Percentiles rank a stretch among this genome's conserved stretches.
These are phyloP conservation scores for Chymomyza procnemis DNA, from an alignment of 2,888 invertebrate species.

Conservation along the genomic window DNA sequence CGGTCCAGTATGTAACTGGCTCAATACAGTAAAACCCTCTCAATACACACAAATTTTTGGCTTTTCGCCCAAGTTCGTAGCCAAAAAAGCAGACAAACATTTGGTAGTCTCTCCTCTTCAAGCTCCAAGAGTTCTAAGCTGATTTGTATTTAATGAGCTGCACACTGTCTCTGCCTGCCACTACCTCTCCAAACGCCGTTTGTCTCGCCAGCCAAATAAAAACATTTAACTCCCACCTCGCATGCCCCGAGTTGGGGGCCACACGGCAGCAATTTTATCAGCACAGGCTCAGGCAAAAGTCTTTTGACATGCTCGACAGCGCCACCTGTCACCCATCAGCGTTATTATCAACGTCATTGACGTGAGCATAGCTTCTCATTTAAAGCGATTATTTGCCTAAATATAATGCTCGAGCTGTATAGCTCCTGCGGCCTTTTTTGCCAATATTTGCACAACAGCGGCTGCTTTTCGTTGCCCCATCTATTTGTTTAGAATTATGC, in stretches of 20 bases:
- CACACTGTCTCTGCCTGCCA: conserved; percentile 26
- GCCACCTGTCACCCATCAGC: conserved; percentile 58
- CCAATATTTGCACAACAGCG: not conserved
- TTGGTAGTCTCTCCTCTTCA: not conserved
- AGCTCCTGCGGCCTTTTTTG: conserved; percentile 28
- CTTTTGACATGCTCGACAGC: conserved; percentile 49
- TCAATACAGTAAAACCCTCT: not conserved
- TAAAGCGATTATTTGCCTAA: conserved; percentile 56
- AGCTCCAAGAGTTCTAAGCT: conserved; percentile 53
- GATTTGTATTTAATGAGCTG: conserved; percentile 70
- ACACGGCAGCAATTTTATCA: no score
- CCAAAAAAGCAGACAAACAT: not conserved
- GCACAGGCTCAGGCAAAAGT: conserved; percentile 35
- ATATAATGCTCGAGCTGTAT: conserved; percentile 39
- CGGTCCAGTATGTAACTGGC: not conserved
- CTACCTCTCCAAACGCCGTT: conserved; percentile 37
- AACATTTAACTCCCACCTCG: conserved; percentile 42
- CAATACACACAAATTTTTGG: not conserved
- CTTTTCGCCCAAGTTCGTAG: not conserved
- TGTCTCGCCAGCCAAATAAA: conserved; percentile 47
- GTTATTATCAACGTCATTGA: conserved; percentile 33
- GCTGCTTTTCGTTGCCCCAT: conserved; percentile 6
- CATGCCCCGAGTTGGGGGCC: no score
- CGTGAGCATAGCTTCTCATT: conserved; percentile 17
- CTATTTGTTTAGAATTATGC: conserved; percentile 64